A percentile compares a stretch with the other conserved stretches of the same genome.
Evolutionary conservation across 2,797 vertebrate genomes (phyloP).

Genomic region (Enteromius anoplus): DNA sequence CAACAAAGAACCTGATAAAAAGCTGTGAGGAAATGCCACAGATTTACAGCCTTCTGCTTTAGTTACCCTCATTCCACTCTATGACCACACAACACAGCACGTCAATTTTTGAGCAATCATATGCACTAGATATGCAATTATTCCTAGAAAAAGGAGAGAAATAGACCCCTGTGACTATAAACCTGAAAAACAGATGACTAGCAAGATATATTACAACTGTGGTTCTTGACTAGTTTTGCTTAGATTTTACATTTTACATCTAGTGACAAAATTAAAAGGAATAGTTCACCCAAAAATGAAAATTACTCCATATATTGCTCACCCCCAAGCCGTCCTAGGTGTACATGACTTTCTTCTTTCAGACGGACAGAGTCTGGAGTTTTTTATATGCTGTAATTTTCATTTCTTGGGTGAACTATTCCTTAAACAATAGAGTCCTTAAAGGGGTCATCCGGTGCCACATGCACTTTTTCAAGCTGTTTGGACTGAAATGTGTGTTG

Average conservation of each 20-base stretch:
- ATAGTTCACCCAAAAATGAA: too few relatives aligned
- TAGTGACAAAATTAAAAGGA: neutral
- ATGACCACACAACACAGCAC: constrained; percentile 1
- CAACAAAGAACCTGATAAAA: constrained; percentile 19
- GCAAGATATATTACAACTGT: constrained; percentile 4
- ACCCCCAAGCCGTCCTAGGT: too few relatives aligned
- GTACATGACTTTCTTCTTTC: too few relatives aligned
- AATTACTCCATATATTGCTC: too few relatives aligned
- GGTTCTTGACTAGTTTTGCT: neutral
- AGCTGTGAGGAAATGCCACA: constrained; percentile 22
- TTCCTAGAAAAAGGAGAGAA: constrained; percentile 7
- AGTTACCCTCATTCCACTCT: constrained; percentile 7
- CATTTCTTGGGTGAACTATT: too few relatives aligned
- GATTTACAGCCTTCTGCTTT: constrained; percentile 15
- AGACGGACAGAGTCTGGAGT: too few relatives aligned
- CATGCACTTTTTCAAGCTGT: too few relatives aligned
- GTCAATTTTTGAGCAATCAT: constrained; percentile 24
- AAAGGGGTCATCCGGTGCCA: too few relatives aligned
- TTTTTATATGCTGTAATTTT: too few relatives aligned
- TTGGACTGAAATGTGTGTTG: too few relatives aligned
- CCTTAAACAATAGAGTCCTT: too few relatives aligned
- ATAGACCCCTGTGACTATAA: constrained; percentile 16
- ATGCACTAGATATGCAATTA: constrained; percentile 16
- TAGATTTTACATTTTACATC: neutral
- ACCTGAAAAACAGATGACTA: constrained; percentile 6